Evolutionary conservation across 2,888 invertebrate species (phyloP).

Genomic region (Vesta saturnalis): DNA sequence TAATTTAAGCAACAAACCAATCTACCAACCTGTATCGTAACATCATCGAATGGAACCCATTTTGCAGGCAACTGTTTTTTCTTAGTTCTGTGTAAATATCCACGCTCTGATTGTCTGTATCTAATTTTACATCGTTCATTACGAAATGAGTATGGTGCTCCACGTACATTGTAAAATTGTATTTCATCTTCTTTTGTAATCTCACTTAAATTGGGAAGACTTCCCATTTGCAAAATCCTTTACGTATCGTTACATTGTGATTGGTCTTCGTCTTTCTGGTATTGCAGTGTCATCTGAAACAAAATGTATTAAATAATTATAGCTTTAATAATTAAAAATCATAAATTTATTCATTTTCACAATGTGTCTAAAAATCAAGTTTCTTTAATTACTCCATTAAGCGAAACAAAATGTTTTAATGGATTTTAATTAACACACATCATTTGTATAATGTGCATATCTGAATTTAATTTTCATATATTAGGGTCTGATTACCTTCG

Average conservation of each 20-base stretch:
- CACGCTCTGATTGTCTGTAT: constrained; percentile 34
- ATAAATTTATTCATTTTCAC: too few species aligned
- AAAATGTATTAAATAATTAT: too few species aligned
- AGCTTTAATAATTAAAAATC: too few species aligned
- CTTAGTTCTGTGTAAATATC: constrained; percentile 23
- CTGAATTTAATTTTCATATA: too few species aligned
- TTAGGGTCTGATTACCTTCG: too few species aligned
- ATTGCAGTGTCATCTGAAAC: neutral
- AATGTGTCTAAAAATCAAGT: too few species aligned
- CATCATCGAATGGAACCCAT: constrained; percentile 33
- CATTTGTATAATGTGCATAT: too few species aligned
- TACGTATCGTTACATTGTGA: neutral
- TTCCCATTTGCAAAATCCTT: constrained; percentile 65
- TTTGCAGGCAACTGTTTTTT: constrained; percentile 22
- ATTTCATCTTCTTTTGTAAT: constrained; percentile 59
- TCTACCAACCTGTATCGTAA: constrained; percentile 35
- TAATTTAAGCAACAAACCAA: neutral
- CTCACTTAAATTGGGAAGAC: constrained; percentile 73
- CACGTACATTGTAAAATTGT: constrained; percentile 16
- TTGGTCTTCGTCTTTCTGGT: neutral
- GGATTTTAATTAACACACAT: too few species aligned
- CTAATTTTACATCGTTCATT: constrained; percentile 29
- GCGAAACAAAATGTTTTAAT: too few species aligned
- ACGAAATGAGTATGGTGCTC: constrained; percentile 12
- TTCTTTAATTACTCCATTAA: too few species aligned